A percentile compares a stretch with the other conserved stretches of the same genome.
Evolutionary conservation across 2,797 vertebrate genomes (phyloP).

Genomic region (Epinephelus malabaricus): DNA sequence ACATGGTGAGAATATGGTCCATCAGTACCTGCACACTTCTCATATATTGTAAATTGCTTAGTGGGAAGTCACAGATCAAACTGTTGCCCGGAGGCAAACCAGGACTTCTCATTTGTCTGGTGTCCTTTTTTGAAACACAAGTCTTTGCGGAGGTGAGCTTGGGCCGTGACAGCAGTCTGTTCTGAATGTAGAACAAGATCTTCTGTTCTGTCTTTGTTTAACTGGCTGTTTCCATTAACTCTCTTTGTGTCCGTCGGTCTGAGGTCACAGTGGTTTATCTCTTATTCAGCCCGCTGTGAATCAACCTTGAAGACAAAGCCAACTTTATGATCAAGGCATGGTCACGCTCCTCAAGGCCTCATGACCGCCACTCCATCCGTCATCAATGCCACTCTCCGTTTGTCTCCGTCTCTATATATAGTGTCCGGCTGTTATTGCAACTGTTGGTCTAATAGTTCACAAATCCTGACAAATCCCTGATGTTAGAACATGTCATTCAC

Average conservation of each 20-base stretch:
- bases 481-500: background rate
- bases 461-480: background rate
- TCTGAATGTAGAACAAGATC: constrained; percentile 9
- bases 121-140: background rate
- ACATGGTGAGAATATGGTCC: background rate
- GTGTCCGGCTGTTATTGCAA: background rate
- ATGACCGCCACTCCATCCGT: constrained; percentile 7
- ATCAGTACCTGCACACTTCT: background rate
- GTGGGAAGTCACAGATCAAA: background rate
- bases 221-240: constrained; percentile 1
- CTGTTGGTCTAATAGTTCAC: background rate
- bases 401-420: background rate
- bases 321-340: background rate
- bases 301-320: constrained; percentile 32
- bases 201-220: constrained; percentile 20
- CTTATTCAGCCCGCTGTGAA: constrained; percentile 22
- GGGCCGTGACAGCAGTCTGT: background rate
- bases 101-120: background rate
- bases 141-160: background rate
- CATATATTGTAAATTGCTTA: background rate
- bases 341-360: background rate
- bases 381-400: background rate
- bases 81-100: background rate
- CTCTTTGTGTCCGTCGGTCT: constrained; percentile 4
- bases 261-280: constrained; percentile 22